Percentiles rank a stretch among this genome's conserved stretches.
Evolutionary conservation across 2,113 vertebrate genomes (phyloP).

Genomic region (Labeo rohita): DNA sequence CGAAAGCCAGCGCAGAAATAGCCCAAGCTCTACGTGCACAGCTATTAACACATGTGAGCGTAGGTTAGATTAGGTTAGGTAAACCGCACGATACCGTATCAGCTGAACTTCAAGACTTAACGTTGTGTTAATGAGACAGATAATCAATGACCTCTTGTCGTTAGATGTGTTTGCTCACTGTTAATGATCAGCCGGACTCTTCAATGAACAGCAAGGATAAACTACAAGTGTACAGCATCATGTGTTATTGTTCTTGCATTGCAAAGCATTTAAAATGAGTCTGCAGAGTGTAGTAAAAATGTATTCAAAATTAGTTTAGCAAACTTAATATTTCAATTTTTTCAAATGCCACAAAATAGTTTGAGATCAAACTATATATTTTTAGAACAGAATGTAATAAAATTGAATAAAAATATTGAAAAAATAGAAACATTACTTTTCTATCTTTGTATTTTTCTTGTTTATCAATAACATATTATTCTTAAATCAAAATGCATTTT

Average conservation of each 20-base stretch:
- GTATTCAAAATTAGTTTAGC: too few species aligned
- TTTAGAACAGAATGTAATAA: too few species aligned
- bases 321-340: too few species aligned
- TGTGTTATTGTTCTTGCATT: not conserved
- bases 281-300: too few species aligned
- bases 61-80: not conserved
- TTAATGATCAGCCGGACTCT: not conserved
- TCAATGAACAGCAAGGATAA: too few species aligned
- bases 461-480: too few species aligned
- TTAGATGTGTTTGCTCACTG: not conserved
- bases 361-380: too few species aligned
- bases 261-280: not conserved
- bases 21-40: not conserved
- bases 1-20: slow-evolving; percentile 12
- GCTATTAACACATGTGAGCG: not conserved
- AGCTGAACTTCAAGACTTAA: not conserved
- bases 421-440: too few species aligned
- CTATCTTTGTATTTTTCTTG: too few species aligned
- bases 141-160: not conserved
- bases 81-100: not conserved
- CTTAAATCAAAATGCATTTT: too few species aligned
- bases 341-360: too few species aligned
- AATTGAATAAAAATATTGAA: too few species aligned
- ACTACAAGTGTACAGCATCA: not conserved
- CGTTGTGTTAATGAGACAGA: not conserved